Evolutionary conservation across 2,113 vertebrate genomes (phyloP), one percentile per base, ranked within the genome.

Genomic region (Gopherus flavomarginatus): DNA sequence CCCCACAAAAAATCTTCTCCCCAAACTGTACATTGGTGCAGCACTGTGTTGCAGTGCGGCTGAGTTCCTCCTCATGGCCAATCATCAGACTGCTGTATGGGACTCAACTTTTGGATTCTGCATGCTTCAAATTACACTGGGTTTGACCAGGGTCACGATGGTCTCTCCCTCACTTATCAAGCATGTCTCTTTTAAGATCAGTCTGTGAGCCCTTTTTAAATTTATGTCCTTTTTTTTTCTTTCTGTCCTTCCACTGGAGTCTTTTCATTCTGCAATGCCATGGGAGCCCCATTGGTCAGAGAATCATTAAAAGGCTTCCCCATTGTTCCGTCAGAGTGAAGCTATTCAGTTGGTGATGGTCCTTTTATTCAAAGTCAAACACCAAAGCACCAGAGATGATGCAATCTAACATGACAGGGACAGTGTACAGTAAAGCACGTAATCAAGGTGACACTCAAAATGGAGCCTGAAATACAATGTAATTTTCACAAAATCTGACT

Each of bases 321-420:
- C 57, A 62, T 29, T 31, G 5, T 2, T 19, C 1, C 19, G 0
- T 2, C 80, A 1, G 12, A 78, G 24, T 16, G 7, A 0, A 2
- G 3, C 54, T 83, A 13, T n/a, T 72, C 29, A 44, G 1, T 17
- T 53, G 13, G 59, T 81, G 35, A 50, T 50, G 2, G 2, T 0
- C 9, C 3, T 89, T 89, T 92, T 29, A 81, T n/a, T 81, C 94
- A 59, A 89, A 21, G 77, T 6, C 7, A 53, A 17, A 72, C 29
- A 49, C 17, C 11, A 72, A 85, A 3, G 14, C 83, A 42, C 89
- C 80, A 62, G 13, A 57, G 5, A 83, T 85, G 5, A 6, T 4
- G n/a, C 56, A 84, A 26, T 77, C 86, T 95, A 69, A n/a, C 65
- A n/a, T 21, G 19, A 11, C 4, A 24, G 47, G 87, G 65, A 1